Base-by-base conservation (phyloP, 2,797 vertebrate genomes). In the Myripristis murdjan region DNA sequence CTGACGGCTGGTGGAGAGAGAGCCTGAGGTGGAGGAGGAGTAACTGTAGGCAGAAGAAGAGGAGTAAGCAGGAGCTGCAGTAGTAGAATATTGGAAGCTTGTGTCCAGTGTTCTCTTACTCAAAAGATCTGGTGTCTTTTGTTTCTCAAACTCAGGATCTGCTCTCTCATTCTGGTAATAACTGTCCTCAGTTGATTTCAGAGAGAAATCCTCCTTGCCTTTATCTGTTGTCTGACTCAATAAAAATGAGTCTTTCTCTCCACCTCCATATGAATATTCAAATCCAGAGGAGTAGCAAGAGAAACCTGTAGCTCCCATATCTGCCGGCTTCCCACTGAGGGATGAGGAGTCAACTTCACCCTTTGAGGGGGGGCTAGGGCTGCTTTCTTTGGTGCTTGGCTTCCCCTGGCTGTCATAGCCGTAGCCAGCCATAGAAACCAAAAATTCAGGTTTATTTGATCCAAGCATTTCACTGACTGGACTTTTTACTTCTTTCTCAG, bases 1-100 rank as follows among this genome's bases (percentile, higher is more conserved):
- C 82, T 95, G 95, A 12, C 94, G 94, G 64, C 94, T 96, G 53
- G 95, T 96, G 75, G 95, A 96, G 57, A 95, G 83, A 6, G 95
- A 95, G 48, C 96, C 96, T 0, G 95, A 96, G n/a, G 95, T 94
- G 62, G 95, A 95, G 55, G 95, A 95, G 39, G 94, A 95, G 83
- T 95, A 94, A 86, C 94, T 95, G 67, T 95, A 95, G 22, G 95
- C 94, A 0, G 94, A 95, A 5, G 95, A 95, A 12, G 95, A 95
- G 15, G 95, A 96, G 81, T 95, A 95, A 0, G 92, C 92, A 0
- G 92, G 91, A 14, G 84, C 92, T 28, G 93, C 75, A 0, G 91
- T 92, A 24, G 93, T 92, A 1, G 93, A 89, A 68, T 94, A 94
- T 64, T 94, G 95, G 75, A 97, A 95, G 44, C 91, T 95, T 16